Percentiles rank a stretch among this genome's conserved stretches.
phyloP scores from a whole-genome alignment of 1,140 invertebrate species.

The Brachionus rubens region DNA sequence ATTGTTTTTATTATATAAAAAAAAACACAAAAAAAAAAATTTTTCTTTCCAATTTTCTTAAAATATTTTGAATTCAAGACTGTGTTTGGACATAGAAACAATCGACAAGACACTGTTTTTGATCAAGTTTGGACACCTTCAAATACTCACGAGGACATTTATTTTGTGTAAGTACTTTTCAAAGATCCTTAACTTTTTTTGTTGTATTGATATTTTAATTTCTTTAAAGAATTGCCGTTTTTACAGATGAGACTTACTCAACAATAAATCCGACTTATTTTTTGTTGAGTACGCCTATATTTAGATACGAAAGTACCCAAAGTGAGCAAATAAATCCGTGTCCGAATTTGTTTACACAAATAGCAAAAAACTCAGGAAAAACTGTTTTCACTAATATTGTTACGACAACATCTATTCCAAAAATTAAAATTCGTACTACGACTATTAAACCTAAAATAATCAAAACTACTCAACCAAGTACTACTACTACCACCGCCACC shows the following conservation, averaged over 20 bases:
- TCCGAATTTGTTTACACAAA: not conserved
- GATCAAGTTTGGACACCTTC: constrained; percentile 36
- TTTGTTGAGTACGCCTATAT: constrained; percentile 21
- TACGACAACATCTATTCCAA: no score
- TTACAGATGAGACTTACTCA: constrained; percentile 42
- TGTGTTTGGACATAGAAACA: constrained; percentile 36
- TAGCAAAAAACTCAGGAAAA: not conserved
- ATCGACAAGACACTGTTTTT: constrained; percentile 13
- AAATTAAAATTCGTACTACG: no score
- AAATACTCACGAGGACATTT: constrained; percentile 37
- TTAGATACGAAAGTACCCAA: constrained; percentile 15
- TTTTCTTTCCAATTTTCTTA: no score
- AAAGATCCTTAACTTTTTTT: not conserved
- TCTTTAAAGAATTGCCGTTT: constrained; percentile 28
- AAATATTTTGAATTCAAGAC: not conserved
- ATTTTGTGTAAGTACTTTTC: constrained; percentile 39
- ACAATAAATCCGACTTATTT: constrained; percentile 15
- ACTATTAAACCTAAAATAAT: not conserved
- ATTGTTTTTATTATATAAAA: not conserved
- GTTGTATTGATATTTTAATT: not conserved
- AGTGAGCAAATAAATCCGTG: not conserved
- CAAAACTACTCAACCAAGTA: not conserved
- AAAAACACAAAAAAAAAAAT: no score
- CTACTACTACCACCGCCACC: not conserved
- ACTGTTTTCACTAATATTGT: not conserved